Conservation (phyloP, 2,888 invertebrate species). For the Macrostomum cliftonense region DNA sequence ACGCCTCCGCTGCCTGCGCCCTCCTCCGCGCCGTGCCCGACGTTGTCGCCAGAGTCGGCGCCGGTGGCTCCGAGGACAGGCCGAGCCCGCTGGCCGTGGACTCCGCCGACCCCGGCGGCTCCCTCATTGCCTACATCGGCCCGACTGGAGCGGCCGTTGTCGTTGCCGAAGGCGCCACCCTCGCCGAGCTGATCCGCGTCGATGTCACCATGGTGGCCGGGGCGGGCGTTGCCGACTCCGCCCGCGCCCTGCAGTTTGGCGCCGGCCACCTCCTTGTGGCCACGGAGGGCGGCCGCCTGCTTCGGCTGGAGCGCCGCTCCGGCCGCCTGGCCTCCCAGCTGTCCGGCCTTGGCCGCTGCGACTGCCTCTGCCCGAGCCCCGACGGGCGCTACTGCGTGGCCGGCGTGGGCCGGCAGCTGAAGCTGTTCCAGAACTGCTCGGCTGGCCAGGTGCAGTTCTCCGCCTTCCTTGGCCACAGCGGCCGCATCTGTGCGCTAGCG, state of each 20-base stretch:
- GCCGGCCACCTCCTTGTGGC: constrained; percentile 30
- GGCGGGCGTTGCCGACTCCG: no score
- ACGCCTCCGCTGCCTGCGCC: constrained; percentile 20
- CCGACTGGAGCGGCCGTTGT: constrained; percentile 32
- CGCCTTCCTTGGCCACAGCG: constrained; percentile 32
- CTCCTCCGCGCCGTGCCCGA: constrained; percentile 27
- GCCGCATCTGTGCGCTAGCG: constrained; percentile 23
- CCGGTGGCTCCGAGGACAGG: constrained; percentile 8
- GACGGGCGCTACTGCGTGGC: constrained; percentile 30
- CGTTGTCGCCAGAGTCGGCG: constrained; percentile 19
- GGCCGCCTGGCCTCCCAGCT: constrained; percentile 32
- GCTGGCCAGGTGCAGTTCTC: neutral
- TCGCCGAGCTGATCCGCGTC: constrained; percentile 27
- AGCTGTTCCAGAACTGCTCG: neutral
- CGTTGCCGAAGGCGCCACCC: constrained; percentile 25
- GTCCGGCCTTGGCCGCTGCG: constrained; percentile 21
- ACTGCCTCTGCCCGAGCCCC: constrained; percentile 22
- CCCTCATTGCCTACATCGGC: constrained; percentile 30
- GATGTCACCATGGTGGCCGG: constrained; percentile 5
- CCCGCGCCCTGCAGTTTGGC: constrained; percentile 5
- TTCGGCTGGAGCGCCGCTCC: constrained; percentile 30
- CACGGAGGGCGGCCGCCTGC: constrained; percentile 28
- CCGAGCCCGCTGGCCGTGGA: constrained; percentile 25
- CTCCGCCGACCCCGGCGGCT: constrained; percentile 23
- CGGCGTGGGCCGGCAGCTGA: constrained; percentile 15